phyloP scores from a whole-genome alignment of 1,140 invertebrate species.

The Camponotus pennsylvanicus region DNA sequence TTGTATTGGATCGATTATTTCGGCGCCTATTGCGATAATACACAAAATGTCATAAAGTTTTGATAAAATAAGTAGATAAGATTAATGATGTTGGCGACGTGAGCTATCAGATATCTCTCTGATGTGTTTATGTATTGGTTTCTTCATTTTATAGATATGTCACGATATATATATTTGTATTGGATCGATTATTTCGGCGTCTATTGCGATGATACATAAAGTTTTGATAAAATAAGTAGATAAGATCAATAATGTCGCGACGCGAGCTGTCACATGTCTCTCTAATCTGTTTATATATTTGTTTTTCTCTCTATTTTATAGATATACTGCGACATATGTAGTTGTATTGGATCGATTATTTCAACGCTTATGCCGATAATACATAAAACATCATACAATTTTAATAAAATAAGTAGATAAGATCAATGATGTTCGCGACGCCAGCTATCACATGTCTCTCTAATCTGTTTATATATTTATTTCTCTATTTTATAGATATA shows the following conservation, averaged over 20 bases:
- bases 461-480: background rate
- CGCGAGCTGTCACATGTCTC: background rate
- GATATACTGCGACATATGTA: slow-evolving; percentile 6
- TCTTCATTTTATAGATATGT: no score
- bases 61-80: background rate
- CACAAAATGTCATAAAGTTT: slow-evolving; percentile 30
- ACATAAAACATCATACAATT: slow-evolving; percentile 25
- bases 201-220: no score
- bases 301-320: background rate
- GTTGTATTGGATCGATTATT: slow-evolving; percentile 17
- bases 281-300: background rate
- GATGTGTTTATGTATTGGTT: no score
- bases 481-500: slow-evolving; percentile 1
- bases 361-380: background rate
- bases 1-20: slow-evolving; percentile 22
- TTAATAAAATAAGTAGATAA: background rate
- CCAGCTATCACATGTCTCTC: no score
- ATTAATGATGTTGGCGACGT: no score
- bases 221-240: no score
- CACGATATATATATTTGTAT: no score
- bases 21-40: background rate
- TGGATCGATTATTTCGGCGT: no score
- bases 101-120: no score
- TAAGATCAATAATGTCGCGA: background rate
- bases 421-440: no score